These are phyloP conservation scores for Pithys albifrons DNA, from an alignment of 2,113 vertebrate species.

Conservation along the genomic window DNA sequence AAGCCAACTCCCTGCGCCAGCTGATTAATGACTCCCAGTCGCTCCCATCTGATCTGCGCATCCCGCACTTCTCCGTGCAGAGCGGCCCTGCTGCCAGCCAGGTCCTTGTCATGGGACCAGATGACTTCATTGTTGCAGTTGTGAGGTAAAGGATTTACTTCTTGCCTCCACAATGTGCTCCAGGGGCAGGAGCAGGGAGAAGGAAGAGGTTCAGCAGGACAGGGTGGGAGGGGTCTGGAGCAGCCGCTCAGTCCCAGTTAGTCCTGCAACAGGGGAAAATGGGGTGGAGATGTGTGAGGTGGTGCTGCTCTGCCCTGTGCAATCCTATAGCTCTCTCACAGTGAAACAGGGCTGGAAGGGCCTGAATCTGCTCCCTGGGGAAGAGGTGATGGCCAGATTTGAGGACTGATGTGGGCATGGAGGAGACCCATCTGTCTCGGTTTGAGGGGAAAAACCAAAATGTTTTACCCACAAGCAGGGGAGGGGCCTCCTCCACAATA, in stretches of 20 bases:
- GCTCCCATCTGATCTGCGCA: conserved; percentile 72
- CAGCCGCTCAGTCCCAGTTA: neutral
- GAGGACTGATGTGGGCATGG: neutral
- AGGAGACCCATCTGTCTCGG: neutral
- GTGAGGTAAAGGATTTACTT: conserved; percentile 80
- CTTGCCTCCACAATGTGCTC: neutral
- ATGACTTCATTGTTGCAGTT: conserved; percentile 92
- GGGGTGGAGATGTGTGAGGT: neutral
- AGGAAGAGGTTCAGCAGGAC: neutral
- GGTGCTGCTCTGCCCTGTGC: neutral
- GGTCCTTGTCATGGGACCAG: conserved; percentile 94
- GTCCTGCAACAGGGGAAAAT: neutral
- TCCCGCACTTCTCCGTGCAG: conserved; percentile 75
- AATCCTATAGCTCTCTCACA: neutral
- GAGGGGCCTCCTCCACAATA: too few species aligned
- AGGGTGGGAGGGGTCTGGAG: neutral
- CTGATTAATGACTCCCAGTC: conserved; percentile 89
- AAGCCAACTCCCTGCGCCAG: conserved; percentile 82
- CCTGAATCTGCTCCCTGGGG: neutral
- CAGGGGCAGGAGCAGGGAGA: neutral
- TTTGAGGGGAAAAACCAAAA: too few species aligned
- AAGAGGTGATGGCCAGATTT: neutral
- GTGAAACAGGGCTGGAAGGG: neutral
- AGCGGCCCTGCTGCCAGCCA: conserved; percentile 82
- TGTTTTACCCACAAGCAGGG: too few species aligned